Evolutionary conservation across 2,797 vertebrate species (phyloP), one percentile per base, ranked within the genome.

Genomic region (Remorina albescens): DNA sequence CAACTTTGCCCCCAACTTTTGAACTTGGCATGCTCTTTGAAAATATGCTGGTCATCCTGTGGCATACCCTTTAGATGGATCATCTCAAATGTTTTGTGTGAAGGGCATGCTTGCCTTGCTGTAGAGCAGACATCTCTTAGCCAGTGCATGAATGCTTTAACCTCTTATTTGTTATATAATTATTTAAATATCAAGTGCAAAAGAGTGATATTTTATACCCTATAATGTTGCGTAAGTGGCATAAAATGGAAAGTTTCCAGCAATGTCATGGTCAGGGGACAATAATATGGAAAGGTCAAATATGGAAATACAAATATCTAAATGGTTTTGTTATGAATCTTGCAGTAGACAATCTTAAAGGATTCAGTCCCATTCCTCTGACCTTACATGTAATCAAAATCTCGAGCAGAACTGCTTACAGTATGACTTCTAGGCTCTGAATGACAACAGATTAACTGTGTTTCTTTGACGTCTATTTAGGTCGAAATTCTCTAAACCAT

Each of bases 361-460:
- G 13, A 77, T 66, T 66, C 23, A 23, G 34, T 7, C 21, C 49
- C 41, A 25, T 23, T 39, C 8, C 28, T 71, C 15, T 82, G 78
- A 86, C 67, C 53, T 89, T 78, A 73, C 10, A 28, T n/a, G 41
- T 46, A 64, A 73, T 77, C 30, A 63, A 32, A 70, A 26, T 58
- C 49, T 41, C 15, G 61, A 32, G 41, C 9, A 36, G 28, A 71
- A 25, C 10, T 12, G 23, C 28, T 75, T 59, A n/a, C n/a, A n/a
- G n/a, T n/a, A 68, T 50, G 34, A 57, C 44, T 41, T 72, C 25
- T 9, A 36, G 39, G 8, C 46, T 81, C 21, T 70, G 64, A 80
- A 81, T 80, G 76, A 30, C 69, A 80, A 71, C 67, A 53, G 50
- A 42, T 71, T 49, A n/a, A 47, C 21, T 32, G 23, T 10, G 47